Conservation (phyloP, 2,888 invertebrate species). For the Noctua fimbriata region DNA sequence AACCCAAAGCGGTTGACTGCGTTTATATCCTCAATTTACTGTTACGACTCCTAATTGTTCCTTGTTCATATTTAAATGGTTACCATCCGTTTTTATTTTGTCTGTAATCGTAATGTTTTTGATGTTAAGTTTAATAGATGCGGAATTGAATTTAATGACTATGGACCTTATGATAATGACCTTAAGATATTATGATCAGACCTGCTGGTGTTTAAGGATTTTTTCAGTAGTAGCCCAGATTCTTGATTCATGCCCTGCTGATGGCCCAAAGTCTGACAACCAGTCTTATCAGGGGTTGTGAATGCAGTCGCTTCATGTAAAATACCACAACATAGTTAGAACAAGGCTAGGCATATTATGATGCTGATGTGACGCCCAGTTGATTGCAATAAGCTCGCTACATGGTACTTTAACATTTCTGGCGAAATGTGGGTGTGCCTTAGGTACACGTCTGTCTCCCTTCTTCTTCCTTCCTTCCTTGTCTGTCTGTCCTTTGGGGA, state of each 20-base stretch:
- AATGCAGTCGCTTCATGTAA: not conserved
- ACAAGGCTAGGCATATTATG: not conserved
- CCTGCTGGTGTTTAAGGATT: not conserved
- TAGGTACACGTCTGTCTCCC: not conserved
- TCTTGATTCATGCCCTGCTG: not conserved
- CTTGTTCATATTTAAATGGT: constrained; percentile 41
- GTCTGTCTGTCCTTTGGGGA: not conserved
- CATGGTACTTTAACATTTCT: not conserved
- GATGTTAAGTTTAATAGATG: not conserved
- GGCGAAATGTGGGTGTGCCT: not conserved
- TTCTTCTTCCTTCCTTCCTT: no score
- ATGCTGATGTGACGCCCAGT: not conserved
- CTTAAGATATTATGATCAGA: not conserved
- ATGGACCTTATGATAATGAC: not conserved
- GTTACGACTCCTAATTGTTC: constrained; percentile 50
- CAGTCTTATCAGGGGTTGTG: not conserved
- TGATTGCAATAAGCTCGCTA: not conserved
- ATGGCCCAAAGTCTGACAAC: not conserved
- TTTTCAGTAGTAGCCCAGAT: not conserved
- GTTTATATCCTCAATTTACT: constrained; percentile 58
- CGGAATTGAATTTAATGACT: not conserved
- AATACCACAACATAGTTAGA: not conserved
- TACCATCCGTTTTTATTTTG: constrained; percentile 34
- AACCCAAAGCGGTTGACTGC: constrained; percentile 46
- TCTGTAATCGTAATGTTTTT: constrained; percentile 4